phyloP scores from a whole-genome alignment of 2,113 vertebrate genomes.

The Trematocara nigrifrons region DNA sequence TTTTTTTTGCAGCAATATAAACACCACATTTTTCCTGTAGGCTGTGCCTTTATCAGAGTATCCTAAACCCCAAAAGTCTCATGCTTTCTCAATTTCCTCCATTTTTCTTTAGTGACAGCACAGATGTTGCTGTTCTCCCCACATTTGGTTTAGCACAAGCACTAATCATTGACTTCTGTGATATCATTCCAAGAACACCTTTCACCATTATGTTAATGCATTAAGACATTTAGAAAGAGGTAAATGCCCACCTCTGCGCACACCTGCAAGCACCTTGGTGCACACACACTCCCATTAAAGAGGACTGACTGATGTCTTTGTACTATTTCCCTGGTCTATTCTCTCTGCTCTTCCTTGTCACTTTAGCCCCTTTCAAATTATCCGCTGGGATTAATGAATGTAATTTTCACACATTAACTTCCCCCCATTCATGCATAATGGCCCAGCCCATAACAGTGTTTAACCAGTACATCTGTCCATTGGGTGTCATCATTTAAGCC shows the following conservation, averaged over 20 bases:
- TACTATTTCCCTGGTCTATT: background rate
- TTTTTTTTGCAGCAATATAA: background rate
- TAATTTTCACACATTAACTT: constrained; percentile 74
- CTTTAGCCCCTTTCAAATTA: constrained; percentile 41
- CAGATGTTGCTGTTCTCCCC: constrained; percentile 47
- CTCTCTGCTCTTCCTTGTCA: background rate
- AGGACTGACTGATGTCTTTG: constrained; percentile 41
- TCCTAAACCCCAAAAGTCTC: constrained; percentile 10
- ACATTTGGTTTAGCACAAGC: constrained; percentile 39
- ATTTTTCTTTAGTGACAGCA: background rate
- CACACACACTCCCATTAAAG: background rate
- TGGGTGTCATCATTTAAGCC: constrained; percentile 76
- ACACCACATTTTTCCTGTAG: background rate
- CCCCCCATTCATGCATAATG: constrained; percentile 78
- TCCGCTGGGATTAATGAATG: constrained; percentile 72
- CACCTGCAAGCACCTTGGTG: constrained; percentile 40
- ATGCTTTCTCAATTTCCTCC: constrained; percentile 48
- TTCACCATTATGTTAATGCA: constrained; percentile 44
- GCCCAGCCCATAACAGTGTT: constrained; percentile 74
- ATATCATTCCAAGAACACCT: constrained; percentile 20
- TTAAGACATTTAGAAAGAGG: constrained; percentile 24
- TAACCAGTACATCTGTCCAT: constrained; percentile 75
- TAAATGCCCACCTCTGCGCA: background rate
- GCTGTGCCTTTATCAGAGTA: constrained; percentile 12
- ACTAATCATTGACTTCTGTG: constrained; percentile 26